Conservation (phyloP, 2,113 vertebrate species). For the Spea multiplicata region DNA sequence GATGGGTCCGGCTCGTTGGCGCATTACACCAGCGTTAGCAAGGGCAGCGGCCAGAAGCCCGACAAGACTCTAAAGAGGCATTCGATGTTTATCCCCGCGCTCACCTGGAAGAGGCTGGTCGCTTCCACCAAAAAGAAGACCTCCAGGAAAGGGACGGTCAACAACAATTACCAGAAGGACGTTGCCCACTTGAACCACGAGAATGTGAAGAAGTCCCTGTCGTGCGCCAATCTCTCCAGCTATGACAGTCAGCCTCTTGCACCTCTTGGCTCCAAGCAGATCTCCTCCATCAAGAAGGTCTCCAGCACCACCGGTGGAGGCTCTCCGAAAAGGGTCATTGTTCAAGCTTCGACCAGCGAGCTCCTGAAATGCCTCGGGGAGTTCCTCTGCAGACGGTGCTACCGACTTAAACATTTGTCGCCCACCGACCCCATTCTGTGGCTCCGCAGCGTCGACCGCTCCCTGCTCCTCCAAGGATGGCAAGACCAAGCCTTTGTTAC, state of each 20-base stretch:
- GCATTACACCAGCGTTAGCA: constrained; percentile 69
- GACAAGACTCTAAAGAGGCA: constrained; percentile 68
- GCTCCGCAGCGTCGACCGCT: constrained; percentile 76
- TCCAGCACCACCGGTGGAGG: constrained; percentile 46
- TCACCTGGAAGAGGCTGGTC: constrained; percentile 78
- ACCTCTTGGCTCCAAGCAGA: constrained; percentile 56
- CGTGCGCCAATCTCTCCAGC: constrained; percentile 75
- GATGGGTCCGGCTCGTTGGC: constrained; percentile 67
- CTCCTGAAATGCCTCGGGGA: constrained; percentile 75
- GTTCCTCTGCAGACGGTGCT: constrained; percentile 76
- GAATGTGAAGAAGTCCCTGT: constrained; percentile 76
- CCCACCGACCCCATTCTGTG: constrained; percentile 73
- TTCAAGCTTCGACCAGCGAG: constrained; percentile 81
- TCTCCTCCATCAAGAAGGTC: constrained; percentile 65
- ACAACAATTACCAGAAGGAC: constrained; percentile 69
- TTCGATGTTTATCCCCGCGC: constrained; percentile 73
- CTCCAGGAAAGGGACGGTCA: constrained; percentile 59
- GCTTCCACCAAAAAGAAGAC: constrained; percentile 74
- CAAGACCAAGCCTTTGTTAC: constrained; percentile 84
- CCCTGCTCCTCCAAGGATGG: constrained; percentile 78
- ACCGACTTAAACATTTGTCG: constrained; percentile 71
- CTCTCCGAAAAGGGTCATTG: constrained; percentile 72
- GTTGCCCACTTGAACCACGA: constrained; percentile 70
- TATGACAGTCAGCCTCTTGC: constrained; percentile 64
- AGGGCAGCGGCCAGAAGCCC: constrained; percentile 68